A percentile compares a stretch with the other conserved stretches of the same genome.
phyloP scores from a whole-genome alignment of 1,140 invertebrate species.

The Rhagoletis zephyria region DNA sequence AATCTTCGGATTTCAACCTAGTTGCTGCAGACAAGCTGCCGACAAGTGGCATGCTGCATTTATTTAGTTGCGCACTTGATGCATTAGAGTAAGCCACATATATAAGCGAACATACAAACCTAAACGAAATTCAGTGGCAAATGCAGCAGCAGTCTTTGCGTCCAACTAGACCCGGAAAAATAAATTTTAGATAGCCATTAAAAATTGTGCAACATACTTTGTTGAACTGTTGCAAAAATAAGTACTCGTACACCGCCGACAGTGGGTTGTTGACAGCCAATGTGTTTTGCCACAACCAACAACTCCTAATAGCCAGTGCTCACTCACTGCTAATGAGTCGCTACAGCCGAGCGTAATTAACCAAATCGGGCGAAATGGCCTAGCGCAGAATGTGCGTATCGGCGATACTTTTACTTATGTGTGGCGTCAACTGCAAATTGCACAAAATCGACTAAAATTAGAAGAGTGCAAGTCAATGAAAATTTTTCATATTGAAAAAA shows the following conservation, averaged over 20 bases:
- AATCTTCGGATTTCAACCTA: slow-evolving; percentile 40
- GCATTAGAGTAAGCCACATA: neutral
- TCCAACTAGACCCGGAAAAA: slow-evolving; percentile 18
- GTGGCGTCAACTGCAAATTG: neutral
- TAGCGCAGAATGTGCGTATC: neutral
- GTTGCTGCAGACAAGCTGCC: slow-evolving; percentile 9
- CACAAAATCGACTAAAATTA: slow-evolving; percentile 32
- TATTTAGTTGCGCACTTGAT: neutral
- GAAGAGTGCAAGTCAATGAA: slow-evolving; percentile 32
- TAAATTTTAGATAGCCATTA: slow-evolving; percentile 37
- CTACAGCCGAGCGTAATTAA: slow-evolving; percentile 20
- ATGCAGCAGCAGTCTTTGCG: neutral
- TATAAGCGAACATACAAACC: neutral
- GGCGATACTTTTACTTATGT: neutral
- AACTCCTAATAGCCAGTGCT: neutral
- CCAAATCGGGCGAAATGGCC: slow-evolving; percentile 28
- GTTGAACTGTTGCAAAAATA: neutral
- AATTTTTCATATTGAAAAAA: neutral
- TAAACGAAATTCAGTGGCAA: neutral
- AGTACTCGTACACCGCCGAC: neutral
- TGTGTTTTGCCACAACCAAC: neutral
- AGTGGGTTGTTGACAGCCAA: neutral
- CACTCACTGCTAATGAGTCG: slow-evolving; percentile 28
- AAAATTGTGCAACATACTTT: slow-evolving; percentile 46
- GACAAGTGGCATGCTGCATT: slow-evolving; percentile 44